Percentiles rank a stretch among this genome's conserved stretches.
Evolutionary conservation across 2,888 invertebrate genomes (phyloP).

Genomic region (Physocephala rufipes): DNA sequence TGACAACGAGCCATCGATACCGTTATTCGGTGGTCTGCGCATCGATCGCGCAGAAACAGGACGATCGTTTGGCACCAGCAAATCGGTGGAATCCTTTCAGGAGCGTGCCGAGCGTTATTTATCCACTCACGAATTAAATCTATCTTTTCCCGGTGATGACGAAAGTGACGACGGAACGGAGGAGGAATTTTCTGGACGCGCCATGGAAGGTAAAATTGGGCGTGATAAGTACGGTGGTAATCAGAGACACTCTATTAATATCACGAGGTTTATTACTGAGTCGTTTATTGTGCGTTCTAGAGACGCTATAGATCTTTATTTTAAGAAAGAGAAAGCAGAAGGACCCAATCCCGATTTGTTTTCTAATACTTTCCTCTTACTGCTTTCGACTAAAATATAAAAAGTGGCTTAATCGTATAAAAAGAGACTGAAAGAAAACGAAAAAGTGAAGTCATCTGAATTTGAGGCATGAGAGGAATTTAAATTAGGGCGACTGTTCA

Average conservation of each 20-base stretch:
- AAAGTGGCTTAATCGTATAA: neutral
- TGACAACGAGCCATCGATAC: conserved; percentile 64
- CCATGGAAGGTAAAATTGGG: conserved; percentile 59
- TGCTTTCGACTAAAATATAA: neutral
- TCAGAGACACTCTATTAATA: neutral
- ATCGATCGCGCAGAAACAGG: conserved; percentile 63
- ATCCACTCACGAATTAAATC: conserved; percentile 66
- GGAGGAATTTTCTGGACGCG: conserved; percentile 60
- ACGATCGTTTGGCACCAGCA: conserved; percentile 56
- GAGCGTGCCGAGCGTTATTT: conserved; percentile 68
- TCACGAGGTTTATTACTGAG: neutral
- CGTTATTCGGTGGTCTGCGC: conserved; percentile 65
- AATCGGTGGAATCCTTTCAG: conserved; percentile 63
- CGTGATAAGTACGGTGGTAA: neutral
- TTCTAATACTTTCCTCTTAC: too few species aligned
- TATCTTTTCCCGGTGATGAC: conserved; percentile 64
- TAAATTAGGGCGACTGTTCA: neutral
- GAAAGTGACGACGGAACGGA: conserved; percentile 57
- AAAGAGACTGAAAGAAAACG: neutral
- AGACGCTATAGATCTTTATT: too few species aligned
- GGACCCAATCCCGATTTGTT: too few species aligned
- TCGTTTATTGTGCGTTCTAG: too few species aligned
- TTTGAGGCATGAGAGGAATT: neutral
- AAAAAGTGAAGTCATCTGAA: neutral
- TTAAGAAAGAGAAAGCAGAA: neutral